phyloP scores from a whole-genome alignment of 2,797 vertebrate genomes.

The Lepilemur septentrionalis region DNA sequence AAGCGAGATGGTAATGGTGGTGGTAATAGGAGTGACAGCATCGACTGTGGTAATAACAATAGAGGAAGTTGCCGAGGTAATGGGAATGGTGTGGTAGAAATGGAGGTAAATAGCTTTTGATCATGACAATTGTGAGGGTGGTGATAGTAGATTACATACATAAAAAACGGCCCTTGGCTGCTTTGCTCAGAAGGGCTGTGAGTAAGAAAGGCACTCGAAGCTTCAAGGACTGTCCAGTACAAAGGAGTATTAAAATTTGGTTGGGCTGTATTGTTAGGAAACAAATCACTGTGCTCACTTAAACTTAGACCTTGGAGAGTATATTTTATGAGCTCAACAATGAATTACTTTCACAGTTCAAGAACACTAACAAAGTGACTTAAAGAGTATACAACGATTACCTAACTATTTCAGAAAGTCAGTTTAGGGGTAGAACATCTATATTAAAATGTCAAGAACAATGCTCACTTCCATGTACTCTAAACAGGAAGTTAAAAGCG shows the following conservation, averaged over 20 bases:
- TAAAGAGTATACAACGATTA: constrained; percentile 64
- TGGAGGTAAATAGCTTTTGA: background rate
- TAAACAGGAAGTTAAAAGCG: constrained; percentile 48
- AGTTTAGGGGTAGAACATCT: constrained; percentile 27
- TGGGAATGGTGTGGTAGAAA: background rate
- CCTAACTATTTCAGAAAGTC: constrained; percentile 67
- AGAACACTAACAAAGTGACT: constrained; percentile 72
- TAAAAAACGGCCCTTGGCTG: background rate
- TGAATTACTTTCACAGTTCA: constrained; percentile 71
- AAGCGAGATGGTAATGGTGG: background rate
- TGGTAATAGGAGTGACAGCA: background rate
- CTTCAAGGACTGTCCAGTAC: constrained; percentile 60
- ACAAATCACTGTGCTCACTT: constrained; percentile 68
- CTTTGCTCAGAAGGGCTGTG: background rate
- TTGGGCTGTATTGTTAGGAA: constrained; percentile 60
- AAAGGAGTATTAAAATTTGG: constrained; percentile 68
- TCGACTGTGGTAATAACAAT: background rate
- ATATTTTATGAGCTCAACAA: constrained; percentile 60
- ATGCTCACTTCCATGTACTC: background rate
- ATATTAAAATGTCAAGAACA: constrained; percentile 52
- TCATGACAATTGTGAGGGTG: background rate
- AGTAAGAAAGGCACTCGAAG: background rate
- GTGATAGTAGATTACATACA: background rate
- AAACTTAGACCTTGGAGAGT: constrained; percentile 63
- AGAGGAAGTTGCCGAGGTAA: background rate